Percentiles rank a stretch among this genome's conserved stretches.
These are phyloP conservation scores for Julus scanicus DNA, from an alignment of 2,888 invertebrate species.

Conservation along the genomic window DNA sequence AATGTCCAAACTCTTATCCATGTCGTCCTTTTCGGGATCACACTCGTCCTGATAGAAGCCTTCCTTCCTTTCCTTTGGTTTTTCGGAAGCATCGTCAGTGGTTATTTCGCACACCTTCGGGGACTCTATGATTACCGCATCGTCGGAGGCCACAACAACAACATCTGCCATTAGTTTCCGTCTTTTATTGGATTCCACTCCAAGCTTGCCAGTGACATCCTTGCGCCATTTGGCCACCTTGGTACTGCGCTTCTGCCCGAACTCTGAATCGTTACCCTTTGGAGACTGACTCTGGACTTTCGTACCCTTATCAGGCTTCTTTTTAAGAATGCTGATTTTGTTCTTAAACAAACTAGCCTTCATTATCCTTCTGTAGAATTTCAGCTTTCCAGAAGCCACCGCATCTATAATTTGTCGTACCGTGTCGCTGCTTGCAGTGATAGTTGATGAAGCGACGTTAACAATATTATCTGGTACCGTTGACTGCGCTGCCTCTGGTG, in stretches of 20 bases:
- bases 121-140: slow-evolving; percentile 12
- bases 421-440: neutral
- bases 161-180: neutral
- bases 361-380: neutral
- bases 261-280: neutral
- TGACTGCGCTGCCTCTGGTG: neutral
- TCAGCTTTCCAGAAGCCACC: slow-evolving; percentile 38
- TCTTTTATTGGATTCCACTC: neutral
- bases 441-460: neutral
- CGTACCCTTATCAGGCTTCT: neutral
- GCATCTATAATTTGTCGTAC: slow-evolving; percentile 41
- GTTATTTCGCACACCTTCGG: neutral
- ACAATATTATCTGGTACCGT: neutral
- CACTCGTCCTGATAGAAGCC: slow-evolving; percentile 41
- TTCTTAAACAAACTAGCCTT: neutral
- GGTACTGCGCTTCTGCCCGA: neutral
- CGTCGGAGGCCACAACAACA: slow-evolving; percentile 13
- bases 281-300: neutral
- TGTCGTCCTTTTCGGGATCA: slow-evolving; percentile 47
- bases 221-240: neutral
- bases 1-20: slow-evolving; percentile 53
- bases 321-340: neutral
- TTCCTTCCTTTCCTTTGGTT: slow-evolving; percentile 52
- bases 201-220: neutral
- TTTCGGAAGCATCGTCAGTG: slow-evolving; percentile 8